Evolutionary conservation across 2,888 invertebrate genomes (phyloP).

Genomic region (Meta bourneti): DNA sequence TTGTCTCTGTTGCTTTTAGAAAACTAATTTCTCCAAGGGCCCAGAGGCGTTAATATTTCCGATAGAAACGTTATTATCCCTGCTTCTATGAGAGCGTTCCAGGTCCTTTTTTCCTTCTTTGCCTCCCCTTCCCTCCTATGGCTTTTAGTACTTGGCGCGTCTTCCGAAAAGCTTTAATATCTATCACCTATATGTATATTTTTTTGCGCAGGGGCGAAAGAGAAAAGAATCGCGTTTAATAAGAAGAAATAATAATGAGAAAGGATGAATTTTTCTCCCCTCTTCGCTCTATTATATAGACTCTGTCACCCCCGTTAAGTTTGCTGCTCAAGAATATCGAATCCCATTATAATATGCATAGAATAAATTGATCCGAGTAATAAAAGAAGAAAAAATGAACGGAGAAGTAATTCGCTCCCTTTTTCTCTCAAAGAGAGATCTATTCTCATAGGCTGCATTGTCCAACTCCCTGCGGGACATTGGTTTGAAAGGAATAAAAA

Average conservation of each 20-base stretch:
- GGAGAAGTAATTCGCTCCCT: conserved; percentile 39
- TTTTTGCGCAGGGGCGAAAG: conserved; percentile 12
- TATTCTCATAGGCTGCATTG: conserved; percentile 62
- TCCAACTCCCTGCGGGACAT: conserved; percentile 40
- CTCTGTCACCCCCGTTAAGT: neutral
- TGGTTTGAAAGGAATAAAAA: conserved; percentile 37
- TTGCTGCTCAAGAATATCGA: conserved; percentile 27
- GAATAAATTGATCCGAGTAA: conserved; percentile 40
- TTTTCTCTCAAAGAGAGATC: conserved; percentile 33
- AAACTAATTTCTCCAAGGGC: conserved; percentile 75
- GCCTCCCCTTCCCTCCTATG: neutral
- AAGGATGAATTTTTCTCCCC: conserved; percentile 5
- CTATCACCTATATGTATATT: conserved; percentile 42
- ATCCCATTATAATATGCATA: conserved; percentile 66
- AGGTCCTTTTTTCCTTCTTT: neutral
- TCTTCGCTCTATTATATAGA: neutral
- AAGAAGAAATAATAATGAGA: conserved; percentile 75
- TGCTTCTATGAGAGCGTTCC: neutral
- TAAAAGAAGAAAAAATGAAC: conserved; percentile 23
- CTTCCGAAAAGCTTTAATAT: conserved; percentile 55
- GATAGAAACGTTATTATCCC: conserved; percentile 68
- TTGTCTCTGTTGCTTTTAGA: conserved; percentile 63
- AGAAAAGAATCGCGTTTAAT: conserved; percentile 56
- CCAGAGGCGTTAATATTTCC: conserved; percentile 73
- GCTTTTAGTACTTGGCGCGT: neutral